These are phyloP conservation scores for Galago senegalensis DNA, from an alignment of 2,797 vertebrate genomes.

Conservation along the genomic window DNA sequence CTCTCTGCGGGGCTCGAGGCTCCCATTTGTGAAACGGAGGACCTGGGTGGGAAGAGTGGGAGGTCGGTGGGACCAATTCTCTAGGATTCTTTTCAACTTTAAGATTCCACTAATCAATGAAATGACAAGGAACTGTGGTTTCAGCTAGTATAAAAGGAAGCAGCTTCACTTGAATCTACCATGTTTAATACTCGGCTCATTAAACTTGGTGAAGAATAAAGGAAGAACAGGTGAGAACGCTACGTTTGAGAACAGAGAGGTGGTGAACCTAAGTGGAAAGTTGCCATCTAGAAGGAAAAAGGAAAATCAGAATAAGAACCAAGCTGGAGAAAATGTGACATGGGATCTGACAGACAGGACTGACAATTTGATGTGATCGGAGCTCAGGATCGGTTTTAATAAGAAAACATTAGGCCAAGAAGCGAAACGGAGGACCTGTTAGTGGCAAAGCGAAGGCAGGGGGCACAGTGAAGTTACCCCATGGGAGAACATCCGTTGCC, in stretches of 20 bases:
- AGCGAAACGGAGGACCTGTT: not conserved
- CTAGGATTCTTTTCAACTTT: slow-evolving; percentile 4
- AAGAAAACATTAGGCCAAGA: not conserved
- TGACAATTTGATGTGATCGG: not conserved
- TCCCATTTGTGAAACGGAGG: not conserved
- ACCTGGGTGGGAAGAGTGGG: not conserved
- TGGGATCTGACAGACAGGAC: not conserved
- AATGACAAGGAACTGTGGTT: not conserved
- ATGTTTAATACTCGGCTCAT: not conserved
- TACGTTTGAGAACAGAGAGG: not conserved
- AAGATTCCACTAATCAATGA: slow-evolving; percentile 2
- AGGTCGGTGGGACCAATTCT: not conserved
- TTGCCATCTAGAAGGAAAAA: not conserved
- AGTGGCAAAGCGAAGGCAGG: not conserved
- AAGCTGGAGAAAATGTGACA: not conserved
- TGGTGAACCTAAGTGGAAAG: not conserved
- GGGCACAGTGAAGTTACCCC: not conserved
- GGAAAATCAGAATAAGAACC: slow-evolving; percentile 1
- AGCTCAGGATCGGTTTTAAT: not conserved
- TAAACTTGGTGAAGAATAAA: slow-evolving; percentile 21
- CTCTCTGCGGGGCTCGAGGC: not conserved
- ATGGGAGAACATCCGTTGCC: not conserved
- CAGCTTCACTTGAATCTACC: not conserved
- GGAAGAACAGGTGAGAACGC: not conserved
- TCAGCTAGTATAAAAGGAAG: not conserved